Base-by-base conservation (phyloP, 1,140 invertebrate species). In the Tachypleus tridentatus region DNA sequence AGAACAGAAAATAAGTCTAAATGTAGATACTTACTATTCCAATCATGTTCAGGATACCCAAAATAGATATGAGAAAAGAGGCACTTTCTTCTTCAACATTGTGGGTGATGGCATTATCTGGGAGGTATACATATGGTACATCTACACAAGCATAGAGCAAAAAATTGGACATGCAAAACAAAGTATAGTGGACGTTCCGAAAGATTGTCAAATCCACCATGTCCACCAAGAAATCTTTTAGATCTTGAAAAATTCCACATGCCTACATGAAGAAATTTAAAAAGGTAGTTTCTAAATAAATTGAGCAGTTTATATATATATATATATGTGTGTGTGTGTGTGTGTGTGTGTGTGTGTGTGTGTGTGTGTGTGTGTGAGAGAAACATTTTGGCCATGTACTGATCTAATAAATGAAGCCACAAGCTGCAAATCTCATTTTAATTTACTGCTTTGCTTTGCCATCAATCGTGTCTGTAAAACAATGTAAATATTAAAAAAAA, bases 91-190 rank as follows among this genome's bases (percentile, higher is more conserved):
- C 84, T 62, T 82, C 81, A n/a, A 86, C 54, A 5, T 86, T 76
- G 84, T 81, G 69, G 82, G 82, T 64, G 64, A 82, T 83, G 7
- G 86, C 87, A 73, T 86, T 82, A 74, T 91, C 88, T 10, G 86
- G 83, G 60, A 92, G 81, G 77, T 91, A 93, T 64, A 93, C 86
- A 73, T 93, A 92, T 49, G 88, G 88, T 51, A 91, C 87, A 76
- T 92, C 88, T 76, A 91, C 68, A 87, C 88, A 93, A 58, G 86
- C 86, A 78, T 92, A 91, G 57, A 93, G 79, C 4, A 92, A 79
- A 74, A 91, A 90, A 77, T 92, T 93, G 57, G 88, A 91, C 9
- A 92, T 75, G 8, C 87, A 84, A 77, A 91, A 91, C 51, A 91
- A 76, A n/a, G 88, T 76, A 76, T 88, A 91, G 57, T 82, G 81